Evolutionary conservation across 37 sponge, comb jelly and placozoan genomes (phyloP), one percentile per base, ranked within the genome.

Genomic region (Petrosia ficiformis): DNA sequence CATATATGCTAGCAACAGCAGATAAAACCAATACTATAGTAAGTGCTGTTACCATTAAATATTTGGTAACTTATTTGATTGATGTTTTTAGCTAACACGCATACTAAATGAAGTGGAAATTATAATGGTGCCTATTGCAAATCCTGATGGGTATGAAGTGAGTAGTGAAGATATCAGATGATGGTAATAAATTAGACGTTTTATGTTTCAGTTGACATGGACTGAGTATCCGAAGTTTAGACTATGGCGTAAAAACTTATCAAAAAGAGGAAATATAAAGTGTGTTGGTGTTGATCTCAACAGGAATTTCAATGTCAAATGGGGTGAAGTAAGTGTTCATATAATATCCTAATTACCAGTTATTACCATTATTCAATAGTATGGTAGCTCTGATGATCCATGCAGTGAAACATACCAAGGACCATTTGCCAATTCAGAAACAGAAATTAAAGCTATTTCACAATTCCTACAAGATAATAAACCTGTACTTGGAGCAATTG

Each of bases 111-210:
- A 82, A 56, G 56, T 82, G 32, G 80, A 91, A 42, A 74, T 81
- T 44, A 78, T 91, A 29, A 65, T 91, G 5, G 92, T 91, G 22
- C 92, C 92, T 39, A 80, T 91, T 8, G 87, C 76, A 39, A 91
- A 91, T 68, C 92, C 92, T 67, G 92, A 91, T 82, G 92, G 92
- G 34, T 91, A 91, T 44, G 67, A 75, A 63, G 92, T 91, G 44
- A 73, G 87, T 74, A 1, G 25, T 4, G n/a, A n/a, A n/a, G n/a
- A n/a, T 37, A 29, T 37, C 34, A 29, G 36, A 3, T 67, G 68
- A 4, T 11, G 4, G 32, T 10, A 3, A 4, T 11, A 3, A n/a
- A 68, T 11, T 41, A 39, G 14, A 39, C 36, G 10, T 29, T 29
- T 4, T 78, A 39, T 36, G 42, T 30, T 48, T 31, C 76, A 90